Percentiles rank a stretch among this genome's conserved stretches.
Conservation (phyloP, 2,797 vertebrate genomes). For the Poeciliopsis paucimaculata region DNA sequence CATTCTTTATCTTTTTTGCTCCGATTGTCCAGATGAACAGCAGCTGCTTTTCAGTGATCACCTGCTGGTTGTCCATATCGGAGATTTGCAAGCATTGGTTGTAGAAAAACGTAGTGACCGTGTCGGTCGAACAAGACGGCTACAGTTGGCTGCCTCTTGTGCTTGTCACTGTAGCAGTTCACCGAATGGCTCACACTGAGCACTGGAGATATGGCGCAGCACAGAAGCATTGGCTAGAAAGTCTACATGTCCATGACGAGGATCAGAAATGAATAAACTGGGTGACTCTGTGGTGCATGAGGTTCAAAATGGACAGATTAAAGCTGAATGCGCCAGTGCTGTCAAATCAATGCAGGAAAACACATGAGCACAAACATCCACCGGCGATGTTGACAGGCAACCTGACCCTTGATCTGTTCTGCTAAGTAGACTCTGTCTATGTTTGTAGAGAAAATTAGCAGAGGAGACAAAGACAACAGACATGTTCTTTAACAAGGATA, state of each 20-base stretch:
- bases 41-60: slow-evolving; percentile 28
- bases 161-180: slow-evolving; percentile 42
- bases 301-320: slow-evolving; percentile 65
- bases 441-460: slow-evolving; percentile 28
- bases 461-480: neutral
- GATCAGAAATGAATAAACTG: slow-evolving; percentile 32
- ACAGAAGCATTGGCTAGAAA: slow-evolving; percentile 1
- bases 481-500: slow-evolving; percentile 22
- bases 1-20: neutral
- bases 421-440: slow-evolving; percentile 24
- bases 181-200: slow-evolving; percentile 32
- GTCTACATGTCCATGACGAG: slow-evolving; percentile 16
- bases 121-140: slow-evolving; percentile 30
- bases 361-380: slow-evolving; percentile 1
- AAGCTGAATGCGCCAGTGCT: slow-evolving; percentile 56
- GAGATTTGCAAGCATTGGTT: slow-evolving; percentile 31
- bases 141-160: slow-evolving; percentile 35
- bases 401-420: slow-evolving; percentile 32
- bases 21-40: slow-evolving; percentile 3
- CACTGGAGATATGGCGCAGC: slow-evolving; percentile 25
- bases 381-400: slow-evolving; percentile 26
- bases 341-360: slow-evolving; percentile 43
- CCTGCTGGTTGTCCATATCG: slow-evolving; percentile 29
- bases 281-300: slow-evolving; percentile 28
- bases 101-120: slow-evolving; percentile 30